These are phyloP conservation scores for Monochamus saltuarius DNA, from an alignment of 1,140 invertebrate species.

Conservation along the genomic window DNA sequence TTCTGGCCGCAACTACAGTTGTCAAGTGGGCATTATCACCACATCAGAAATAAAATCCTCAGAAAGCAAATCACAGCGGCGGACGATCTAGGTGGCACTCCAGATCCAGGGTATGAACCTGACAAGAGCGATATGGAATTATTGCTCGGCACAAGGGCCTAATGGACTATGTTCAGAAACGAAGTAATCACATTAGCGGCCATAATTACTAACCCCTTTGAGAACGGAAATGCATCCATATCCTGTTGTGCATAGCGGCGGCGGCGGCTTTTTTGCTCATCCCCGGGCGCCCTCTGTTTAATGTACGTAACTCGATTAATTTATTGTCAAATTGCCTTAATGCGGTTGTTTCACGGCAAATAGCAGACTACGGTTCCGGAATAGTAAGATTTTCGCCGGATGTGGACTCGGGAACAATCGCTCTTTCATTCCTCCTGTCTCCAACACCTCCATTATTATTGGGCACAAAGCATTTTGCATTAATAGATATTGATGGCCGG, in stretches of 20 bases:
- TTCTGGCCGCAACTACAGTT: no score
- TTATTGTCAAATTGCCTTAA: constrained; percentile 51
- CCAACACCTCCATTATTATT: constrained; percentile 5
- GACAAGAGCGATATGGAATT: constrained; percentile 47
- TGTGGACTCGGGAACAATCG: neutral
- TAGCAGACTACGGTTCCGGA: constrained; percentile 24
- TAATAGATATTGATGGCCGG: no score
- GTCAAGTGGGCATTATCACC: no score
- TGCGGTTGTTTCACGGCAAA: constrained; percentile 54
- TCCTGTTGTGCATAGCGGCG: constrained; percentile 47
- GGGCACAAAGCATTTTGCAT: neutral
- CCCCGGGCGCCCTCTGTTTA: constrained; percentile 32
- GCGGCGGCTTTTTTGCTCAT: constrained; percentile 23
- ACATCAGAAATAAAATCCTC: no score
- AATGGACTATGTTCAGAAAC: constrained; percentile 52
- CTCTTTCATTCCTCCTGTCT: neutral
- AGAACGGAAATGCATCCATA: constrained; percentile 54
- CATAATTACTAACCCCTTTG: constrained; percentile 53
- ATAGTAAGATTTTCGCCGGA: constrained; percentile 15
- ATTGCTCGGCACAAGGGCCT: constrained; percentile 48
- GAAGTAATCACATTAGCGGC: constrained; percentile 53
- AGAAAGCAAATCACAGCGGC: constrained; percentile 13
- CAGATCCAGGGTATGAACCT: constrained; percentile 19
- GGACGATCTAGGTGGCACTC: constrained; percentile 3
- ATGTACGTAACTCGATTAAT: constrained; percentile 50